A percentile compares a stretch with the other conserved stretches of the same genome.
phyloP scores from a whole-genome alignment of 92 coral and sea anemone genomes.

The Phenganax marumi region DNA sequence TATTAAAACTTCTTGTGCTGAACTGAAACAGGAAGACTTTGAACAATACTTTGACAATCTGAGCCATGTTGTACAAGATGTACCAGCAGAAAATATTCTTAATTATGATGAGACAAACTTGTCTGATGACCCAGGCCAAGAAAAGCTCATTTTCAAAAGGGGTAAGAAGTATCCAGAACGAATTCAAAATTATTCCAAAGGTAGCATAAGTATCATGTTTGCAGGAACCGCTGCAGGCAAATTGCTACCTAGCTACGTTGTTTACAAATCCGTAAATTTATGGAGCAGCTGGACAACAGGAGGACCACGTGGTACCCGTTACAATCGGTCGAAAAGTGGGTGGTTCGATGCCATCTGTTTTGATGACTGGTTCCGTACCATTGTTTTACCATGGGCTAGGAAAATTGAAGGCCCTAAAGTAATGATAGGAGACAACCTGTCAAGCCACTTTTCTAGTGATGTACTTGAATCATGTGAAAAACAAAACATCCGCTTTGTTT shows the following conservation, averaged over 20 bases:
- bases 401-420: background rate
- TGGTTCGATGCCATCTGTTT: slow-evolving; percentile 11
- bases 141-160: slow-evolving; percentile 13
- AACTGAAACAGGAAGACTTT: background rate
- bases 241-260: slow-evolving; percentile 22
- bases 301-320: slow-evolving; percentile 1
- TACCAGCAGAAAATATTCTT: slow-evolving; percentile 3
- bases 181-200: slow-evolving; percentile 21
- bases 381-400: slow-evolving; percentile 20
- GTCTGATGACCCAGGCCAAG: slow-evolving; percentile 2
- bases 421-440: slow-evolving; percentile 5
- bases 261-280: slow-evolving; percentile 6
- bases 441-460: slow-evolving; percentile 8
- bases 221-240: background rate
- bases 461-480: background rate
- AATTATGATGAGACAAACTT: slow-evolving; percentile 16
- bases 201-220: slow-evolving; percentile 25
- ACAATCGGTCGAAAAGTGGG: slow-evolving; percentile 10
- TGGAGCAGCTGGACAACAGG: slow-evolving; percentile 11
- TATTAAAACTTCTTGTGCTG: background rate
- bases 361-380: slow-evolving; percentile 2
- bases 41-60: slow-evolving; percentile 13
- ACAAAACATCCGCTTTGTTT: background rate
- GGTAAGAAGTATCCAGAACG: slow-evolving; percentile 33
- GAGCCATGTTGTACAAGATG: background rate